Evolutionary conservation across 2,888 invertebrate genomes (phyloP).

Genomic region (Didymodactylos carnosus): DNA sequence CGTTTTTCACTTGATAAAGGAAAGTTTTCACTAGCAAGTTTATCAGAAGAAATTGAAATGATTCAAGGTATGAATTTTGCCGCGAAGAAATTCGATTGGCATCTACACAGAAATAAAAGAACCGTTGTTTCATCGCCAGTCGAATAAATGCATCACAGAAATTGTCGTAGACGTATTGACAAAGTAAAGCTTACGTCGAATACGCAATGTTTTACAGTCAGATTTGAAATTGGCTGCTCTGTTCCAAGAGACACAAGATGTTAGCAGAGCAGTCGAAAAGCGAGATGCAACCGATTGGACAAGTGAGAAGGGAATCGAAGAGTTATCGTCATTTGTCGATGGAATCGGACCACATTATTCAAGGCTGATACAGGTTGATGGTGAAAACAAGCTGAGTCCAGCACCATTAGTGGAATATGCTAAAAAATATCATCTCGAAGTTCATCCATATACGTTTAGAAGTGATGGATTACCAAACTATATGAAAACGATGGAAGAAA

Average conservation of each 20-base stretch:
- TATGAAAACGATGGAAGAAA: neutral
- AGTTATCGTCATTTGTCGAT: constrained; percentile 13
- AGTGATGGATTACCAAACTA: neutral
- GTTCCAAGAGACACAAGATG: neutral
- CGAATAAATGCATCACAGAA: constrained; percentile 9
- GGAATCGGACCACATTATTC: constrained; percentile 14
- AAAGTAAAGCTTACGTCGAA: neutral
- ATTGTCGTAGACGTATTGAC: constrained; percentile 8
- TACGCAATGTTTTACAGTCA: neutral
- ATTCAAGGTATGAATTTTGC: constrained; percentile 7
- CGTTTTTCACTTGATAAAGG: constrained; percentile 7
- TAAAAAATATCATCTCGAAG: neutral
- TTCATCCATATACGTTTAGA: constrained; percentile 13
- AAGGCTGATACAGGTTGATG: neutral
- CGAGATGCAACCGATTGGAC: constrained; percentile 4
- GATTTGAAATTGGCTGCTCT: constrained; percentile 2
- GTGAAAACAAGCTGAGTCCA: neutral
- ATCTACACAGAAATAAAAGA: constrained; percentile 14
- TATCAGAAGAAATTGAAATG: constrained; percentile 15
- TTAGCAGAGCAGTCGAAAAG: neutral
- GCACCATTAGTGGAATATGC: constrained; percentile 1
- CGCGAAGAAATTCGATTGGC: constrained; percentile 6
- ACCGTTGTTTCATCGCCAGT: constrained; percentile 8
- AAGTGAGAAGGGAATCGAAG: constrained; percentile 4
- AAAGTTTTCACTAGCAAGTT: constrained; percentile 5